Evolutionary conservation across 2,113 vertebrate genomes (phyloP).

Genomic region (Salminus brasiliensis): DNA sequence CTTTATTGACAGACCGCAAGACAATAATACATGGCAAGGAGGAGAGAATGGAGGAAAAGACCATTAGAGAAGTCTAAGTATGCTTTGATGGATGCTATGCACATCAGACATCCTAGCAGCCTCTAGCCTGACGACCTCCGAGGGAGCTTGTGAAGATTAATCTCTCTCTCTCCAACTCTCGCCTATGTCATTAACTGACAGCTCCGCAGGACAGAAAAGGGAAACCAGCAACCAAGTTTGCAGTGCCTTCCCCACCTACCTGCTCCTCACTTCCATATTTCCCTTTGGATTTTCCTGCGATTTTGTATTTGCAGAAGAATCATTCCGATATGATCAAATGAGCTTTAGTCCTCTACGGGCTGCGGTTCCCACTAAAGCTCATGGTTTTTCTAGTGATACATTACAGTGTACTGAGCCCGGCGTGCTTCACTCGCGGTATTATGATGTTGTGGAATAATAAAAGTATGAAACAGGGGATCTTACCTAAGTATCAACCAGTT

Average conservation of each 20-base stretch:
- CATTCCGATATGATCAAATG: conserved; percentile 59
- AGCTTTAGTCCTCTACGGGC: conserved; percentile 2
- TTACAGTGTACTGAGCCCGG: not conserved
- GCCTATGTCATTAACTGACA: conserved; percentile 51
- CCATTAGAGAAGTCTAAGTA: conserved; percentile 32
- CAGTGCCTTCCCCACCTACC: conserved; percentile 40
- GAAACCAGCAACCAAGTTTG: conserved; percentile 44
- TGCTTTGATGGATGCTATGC: conserved; percentile 60
- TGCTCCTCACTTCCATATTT: conserved; percentile 45
- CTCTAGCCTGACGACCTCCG: conserved; percentile 53
- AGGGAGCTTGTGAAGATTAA: conserved; percentile 54
- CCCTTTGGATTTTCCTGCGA: conserved; percentile 27
- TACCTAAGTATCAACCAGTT: conserved; percentile 35
- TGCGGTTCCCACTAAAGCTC: not conserved
- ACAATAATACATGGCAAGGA: conserved; percentile 29
- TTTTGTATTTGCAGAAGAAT: conserved; percentile 36
- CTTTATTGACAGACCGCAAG: conserved; percentile 21
- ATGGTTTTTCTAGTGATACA: not conserved
- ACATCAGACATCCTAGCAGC: conserved; percentile 58
- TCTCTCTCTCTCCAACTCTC: conserved; percentile 34
- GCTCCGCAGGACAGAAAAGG: conserved; percentile 31
- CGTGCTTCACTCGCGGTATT: not conserved
- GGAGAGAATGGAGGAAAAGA: conserved; percentile 13
- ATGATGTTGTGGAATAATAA: conserved; percentile 14
- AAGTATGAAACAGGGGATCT: conserved; percentile 11